These are phyloP conservation scores for Clarias macrocephalus DNA, from an alignment of 2,113 vertebrate species.

Conservation along the genomic window DNA sequence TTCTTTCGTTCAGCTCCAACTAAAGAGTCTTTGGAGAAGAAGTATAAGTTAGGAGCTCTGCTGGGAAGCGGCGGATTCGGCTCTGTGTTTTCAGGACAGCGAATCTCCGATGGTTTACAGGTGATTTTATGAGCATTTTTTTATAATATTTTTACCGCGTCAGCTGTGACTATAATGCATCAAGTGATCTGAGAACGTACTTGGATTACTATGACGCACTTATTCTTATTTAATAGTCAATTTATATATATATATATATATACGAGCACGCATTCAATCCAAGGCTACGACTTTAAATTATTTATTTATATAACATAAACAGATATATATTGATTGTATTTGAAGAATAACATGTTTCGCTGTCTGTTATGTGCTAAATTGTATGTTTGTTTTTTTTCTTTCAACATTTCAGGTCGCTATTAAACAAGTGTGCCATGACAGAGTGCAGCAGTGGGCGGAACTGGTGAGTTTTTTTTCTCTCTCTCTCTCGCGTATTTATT, in stretches of 20 bases:
- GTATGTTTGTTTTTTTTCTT: background rate
- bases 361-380: background rate
- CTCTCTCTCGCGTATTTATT: too few species aligned
- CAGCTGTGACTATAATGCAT: too few species aligned
- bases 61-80: conserved; percentile 80
- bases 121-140: conserved; percentile 49
- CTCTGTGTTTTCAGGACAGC: conserved; percentile 73
- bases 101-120: conserved; percentile 73
- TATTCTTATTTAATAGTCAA: background rate
- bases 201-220: background rate
- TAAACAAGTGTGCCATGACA: conserved; percentile 77
- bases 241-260: background rate
- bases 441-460: conserved; percentile 76
- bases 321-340: background rate
- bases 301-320: background rate
- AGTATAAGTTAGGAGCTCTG: conserved; percentile 68
- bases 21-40: conserved; percentile 73
- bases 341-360: background rate
- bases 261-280: background rate
- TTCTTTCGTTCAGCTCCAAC: conserved; percentile 42
- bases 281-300: background rate
- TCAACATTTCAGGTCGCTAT: conserved; percentile 77
- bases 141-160: background rate
- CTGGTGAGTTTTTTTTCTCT: conserved; percentile 70
- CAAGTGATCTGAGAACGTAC: background rate